phyloP scores from a whole-genome alignment of 2,888 invertebrate species.

The Drosophila kuntzei region DNA sequence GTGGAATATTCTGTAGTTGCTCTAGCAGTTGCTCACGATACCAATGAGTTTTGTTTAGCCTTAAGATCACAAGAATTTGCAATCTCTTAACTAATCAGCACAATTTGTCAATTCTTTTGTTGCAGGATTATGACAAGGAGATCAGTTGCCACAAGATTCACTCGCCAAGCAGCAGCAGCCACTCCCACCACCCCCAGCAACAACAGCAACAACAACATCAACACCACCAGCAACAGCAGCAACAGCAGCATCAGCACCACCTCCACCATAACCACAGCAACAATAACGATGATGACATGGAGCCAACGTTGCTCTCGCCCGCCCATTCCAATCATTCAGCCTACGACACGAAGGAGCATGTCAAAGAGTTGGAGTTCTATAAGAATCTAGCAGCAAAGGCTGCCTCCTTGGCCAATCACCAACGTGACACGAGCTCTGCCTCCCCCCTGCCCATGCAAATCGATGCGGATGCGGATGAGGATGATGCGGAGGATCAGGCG shows the following conservation, averaged over 20 bases:
- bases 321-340: conserved; percentile 62
- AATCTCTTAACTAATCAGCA: conserved; percentile 24
- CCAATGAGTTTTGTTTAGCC: background rate
- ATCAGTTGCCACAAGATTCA: conserved; percentile 82
- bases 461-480: conserved; percentile 79
- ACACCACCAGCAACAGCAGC: conserved; percentile 45
- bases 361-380: conserved; percentile 84
- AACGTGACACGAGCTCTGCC: conserved; percentile 53
- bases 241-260: conserved; percentile 45
- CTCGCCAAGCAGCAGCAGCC: conserved; percentile 76
- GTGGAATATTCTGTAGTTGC: background rate
- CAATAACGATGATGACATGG: conserved; percentile 69
- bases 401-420: conserved; percentile 79
- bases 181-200: conserved; percentile 34
- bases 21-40: conserved; percentile 37
- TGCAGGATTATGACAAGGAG: conserved; percentile 85
- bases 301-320: conserved; percentile 65
- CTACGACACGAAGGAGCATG: conserved; percentile 80
- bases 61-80: background rate
- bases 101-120: conserved; percentile 21
- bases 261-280: conserved; percentile 39
- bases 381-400: conserved; percentile 84
- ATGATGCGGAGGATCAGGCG: conserved; percentile 60
- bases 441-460: conserved; percentile 80
- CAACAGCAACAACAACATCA: conserved; percentile 28